Evolutionary conservation across 2,888 invertebrate genomes (phyloP), one percentile per base, ranked within the genome.

Genomic region (Cephus spinipes): DNA sequence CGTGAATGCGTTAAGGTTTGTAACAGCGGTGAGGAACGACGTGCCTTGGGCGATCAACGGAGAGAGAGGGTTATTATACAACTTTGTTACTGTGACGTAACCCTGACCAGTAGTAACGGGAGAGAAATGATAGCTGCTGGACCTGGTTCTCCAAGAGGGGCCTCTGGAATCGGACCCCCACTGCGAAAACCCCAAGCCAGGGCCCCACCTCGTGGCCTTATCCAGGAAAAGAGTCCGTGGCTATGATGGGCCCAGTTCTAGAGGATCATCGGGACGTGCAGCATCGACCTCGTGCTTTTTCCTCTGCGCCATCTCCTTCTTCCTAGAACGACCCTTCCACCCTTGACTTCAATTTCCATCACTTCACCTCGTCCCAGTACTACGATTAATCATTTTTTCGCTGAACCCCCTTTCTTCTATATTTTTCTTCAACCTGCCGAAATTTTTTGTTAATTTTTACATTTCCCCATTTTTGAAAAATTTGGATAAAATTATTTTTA

Each of bases 81-180:
- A 86, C 86, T 86, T 86, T 87, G 85, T 82, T 84, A 83, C 78
- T 80, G 80, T 88, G 85, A 87, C 83, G 88, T 87, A 88, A 87
- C 81, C 81, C 81, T 83, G 83, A 83, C 80, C 81, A 83, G 83
- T 73, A 78, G 79, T 78, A 79, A 83, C 82, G 79, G 75, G 77
- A 79, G 79, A 78, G 80, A 81, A 84, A 84, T 80, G 82, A 81
- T 32, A 81, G 82, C 77, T 69, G 77, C 79, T 79, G 83, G 79
- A 80, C 79, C 81, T 71, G 81, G 40, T 31, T 12, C 31, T 71
- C 31, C 32, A 31, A 68, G 78, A 55, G 75, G 73, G 68, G 73
- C 15, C 35, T 69, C 68, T n/a, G 35, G 75, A 73, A 75, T 75
- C 80, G 75, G 80, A 77, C 74, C 78, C 79, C 30, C 15, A 71